A percentile compares a stretch with the other conserved stretches of the same genome.
Conservation (phyloP, 2,888 invertebrate species). For the Coleophora flavipennella region DNA sequence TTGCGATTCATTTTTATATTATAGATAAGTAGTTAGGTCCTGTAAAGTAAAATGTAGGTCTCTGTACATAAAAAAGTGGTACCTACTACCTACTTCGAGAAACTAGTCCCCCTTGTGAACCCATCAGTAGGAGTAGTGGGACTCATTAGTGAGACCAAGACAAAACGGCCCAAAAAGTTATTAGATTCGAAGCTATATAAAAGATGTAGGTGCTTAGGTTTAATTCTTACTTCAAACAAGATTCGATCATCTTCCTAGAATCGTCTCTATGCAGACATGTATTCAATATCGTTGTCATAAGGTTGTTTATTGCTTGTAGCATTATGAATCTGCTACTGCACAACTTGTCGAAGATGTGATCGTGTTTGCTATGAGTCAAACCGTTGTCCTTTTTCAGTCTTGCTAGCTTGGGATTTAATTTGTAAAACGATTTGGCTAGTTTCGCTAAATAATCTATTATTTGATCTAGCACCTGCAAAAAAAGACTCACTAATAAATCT, state of each 20-base stretch:
- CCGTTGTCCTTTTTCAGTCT: constrained; percentile 55
- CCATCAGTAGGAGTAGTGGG: too few relatives aligned
- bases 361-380: constrained; percentile 56
- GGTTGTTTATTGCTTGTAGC: constrained; percentile 65
- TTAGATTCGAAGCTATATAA: too few relatives aligned
- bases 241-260: constrained; percentile 69
- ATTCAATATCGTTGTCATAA: constrained; percentile 66
- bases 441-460: constrained; percentile 67
- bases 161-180: too few relatives aligned
- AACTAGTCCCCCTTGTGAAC: too few relatives aligned
- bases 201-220: neutral
- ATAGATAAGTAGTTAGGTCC: too few relatives aligned
- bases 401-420: constrained; percentile 63
- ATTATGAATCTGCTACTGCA: constrained; percentile 70
- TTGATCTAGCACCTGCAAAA: constrained; percentile 72
- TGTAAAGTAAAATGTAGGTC: too few relatives aligned
- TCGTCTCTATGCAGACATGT: constrained; percentile 72
- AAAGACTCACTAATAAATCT: neutral
- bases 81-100: too few relatives aligned
- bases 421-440: constrained; percentile 66
- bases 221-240: constrained; percentile 69
- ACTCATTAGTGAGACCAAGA: too few relatives aligned
- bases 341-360: constrained; percentile 65
- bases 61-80: too few relatives aligned
- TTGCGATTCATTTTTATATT: too few relatives aligned